These are phyloP conservation scores for Lasius fuliginosus DNA, from an alignment of 2,888 invertebrate species.

Conservation along the genomic window DNA sequence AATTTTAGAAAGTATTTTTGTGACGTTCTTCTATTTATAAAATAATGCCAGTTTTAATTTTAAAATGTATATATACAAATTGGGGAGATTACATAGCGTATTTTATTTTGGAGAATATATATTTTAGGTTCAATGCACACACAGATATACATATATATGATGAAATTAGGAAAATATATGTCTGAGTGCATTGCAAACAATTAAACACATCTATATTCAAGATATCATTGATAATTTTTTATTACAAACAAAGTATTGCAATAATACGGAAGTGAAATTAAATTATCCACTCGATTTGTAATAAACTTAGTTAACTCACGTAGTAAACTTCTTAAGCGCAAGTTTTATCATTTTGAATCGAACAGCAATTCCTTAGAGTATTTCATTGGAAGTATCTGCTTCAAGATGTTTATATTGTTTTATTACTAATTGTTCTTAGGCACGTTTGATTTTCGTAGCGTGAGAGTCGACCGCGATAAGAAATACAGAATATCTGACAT, in stretches of 20 bases:
- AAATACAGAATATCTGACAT: not conserved
- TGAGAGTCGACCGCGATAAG: not conserved
- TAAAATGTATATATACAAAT: not conserved
- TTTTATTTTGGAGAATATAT: conserved; percentile 7
- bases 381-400: not conserved
- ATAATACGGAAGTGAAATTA: conserved; percentile 2
- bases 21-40: not conserved
- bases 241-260: conserved; percentile 1
- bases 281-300: not conserved
- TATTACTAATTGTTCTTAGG: not conserved
- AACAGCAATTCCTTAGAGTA: not conserved
- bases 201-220: not conserved
- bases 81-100: not conserved
- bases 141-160: not conserved
- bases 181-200: not conserved
- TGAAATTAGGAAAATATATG: not conserved
- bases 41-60: not conserved
- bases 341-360: not conserved
- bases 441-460: not conserved
- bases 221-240: not conserved
- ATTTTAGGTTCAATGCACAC: not conserved
- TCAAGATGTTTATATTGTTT: not conserved
- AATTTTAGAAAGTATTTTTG: not conserved
- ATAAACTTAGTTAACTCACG: conserved; percentile 8
- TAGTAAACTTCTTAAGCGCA: conserved; percentile 5